Conservation (phyloP, 2,888 invertebrate species). For the Chalcis sispes region DNA sequence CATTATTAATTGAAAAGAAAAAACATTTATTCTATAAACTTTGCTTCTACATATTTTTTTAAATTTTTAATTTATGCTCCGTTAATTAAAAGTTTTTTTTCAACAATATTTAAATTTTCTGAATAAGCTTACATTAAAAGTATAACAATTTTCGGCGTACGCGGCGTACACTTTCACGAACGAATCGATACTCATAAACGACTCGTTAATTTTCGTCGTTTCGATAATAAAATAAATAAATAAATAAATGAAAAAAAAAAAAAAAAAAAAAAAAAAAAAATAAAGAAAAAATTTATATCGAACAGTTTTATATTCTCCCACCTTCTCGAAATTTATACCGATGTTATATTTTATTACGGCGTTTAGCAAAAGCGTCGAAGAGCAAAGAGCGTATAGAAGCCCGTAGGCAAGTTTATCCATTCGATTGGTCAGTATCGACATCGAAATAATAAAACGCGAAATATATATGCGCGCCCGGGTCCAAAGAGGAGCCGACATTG, state of each 20-base stretch:
- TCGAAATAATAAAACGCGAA: constrained; percentile 27
- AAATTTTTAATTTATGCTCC: neutral
- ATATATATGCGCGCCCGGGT: constrained; percentile 10
- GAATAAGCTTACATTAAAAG: too few species aligned
- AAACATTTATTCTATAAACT: neutral
- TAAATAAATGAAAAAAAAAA: too few species aligned
- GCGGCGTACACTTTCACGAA: too few species aligned
- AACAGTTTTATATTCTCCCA: neutral
- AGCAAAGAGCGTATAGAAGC: constrained; percentile 8
- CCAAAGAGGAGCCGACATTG: constrained; percentile 2
- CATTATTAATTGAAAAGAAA: too few species aligned
- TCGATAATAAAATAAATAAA: constrained; percentile 5
- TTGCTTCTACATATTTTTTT: neutral
- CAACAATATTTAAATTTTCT: neutral
- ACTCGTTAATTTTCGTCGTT: constrained; percentile 1
- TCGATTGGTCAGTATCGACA: constrained; percentile 33
- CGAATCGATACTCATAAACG: neutral
- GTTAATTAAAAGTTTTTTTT: too few species aligned
- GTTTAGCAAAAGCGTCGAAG: constrained; percentile 7
- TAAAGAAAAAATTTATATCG: constrained; percentile 13
- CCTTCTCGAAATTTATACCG: constrained; percentile 23
- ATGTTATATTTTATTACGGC: constrained; percentile 18
- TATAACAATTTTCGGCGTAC: too few species aligned
- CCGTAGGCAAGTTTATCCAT: constrained; percentile 14
- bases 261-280: too few species aligned